Evolutionary conservation across 2,888 invertebrate species (phyloP).

Genomic region (Eulithis prunata): DNA sequence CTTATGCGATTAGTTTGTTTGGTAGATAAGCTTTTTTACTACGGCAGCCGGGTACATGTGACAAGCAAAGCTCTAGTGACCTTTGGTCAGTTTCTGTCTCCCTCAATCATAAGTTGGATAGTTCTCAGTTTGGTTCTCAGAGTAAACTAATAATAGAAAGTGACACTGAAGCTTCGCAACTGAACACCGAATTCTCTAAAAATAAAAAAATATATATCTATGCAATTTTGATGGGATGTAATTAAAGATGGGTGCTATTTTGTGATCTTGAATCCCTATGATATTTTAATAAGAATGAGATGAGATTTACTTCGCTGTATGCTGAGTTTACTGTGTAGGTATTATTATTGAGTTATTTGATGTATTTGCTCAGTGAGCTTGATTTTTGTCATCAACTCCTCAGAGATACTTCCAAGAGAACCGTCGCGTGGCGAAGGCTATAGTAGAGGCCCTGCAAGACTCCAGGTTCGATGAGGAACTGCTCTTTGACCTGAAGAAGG

Average conservation of each 20-base stretch:
- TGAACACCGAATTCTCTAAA: too few relatives aligned
- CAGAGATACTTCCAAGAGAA: conserved; percentile 63
- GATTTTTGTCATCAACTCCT: background rate
- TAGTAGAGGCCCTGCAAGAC: conserved; percentile 71
- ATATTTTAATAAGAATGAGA: too few relatives aligned
- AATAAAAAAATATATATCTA: too few relatives aligned
- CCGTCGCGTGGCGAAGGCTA: conserved; percentile 59
- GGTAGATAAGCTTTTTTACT: background rate
- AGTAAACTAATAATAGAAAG: conserved; percentile 1
- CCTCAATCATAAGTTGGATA: conserved; percentile 7
- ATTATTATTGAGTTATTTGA: too few relatives aligned
- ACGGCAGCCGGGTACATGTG: background rate
- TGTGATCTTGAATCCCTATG: too few relatives aligned
- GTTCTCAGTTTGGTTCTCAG: background rate
- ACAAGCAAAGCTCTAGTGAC: background rate
- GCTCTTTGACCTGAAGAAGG: conserved; percentile 74
- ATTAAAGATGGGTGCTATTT: too few relatives aligned
- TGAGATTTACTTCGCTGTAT: too few relatives aligned
- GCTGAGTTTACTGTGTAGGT: too few relatives aligned
- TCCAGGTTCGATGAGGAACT: conserved; percentile 63
- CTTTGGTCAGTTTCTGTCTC: background rate
- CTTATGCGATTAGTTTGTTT: background rate
- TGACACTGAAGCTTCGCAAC: background rate
- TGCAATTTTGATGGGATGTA: too few relatives aligned
- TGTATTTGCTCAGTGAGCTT: background rate